A percentile compares a stretch with the other conserved stretches of the same genome.
These are phyloP conservation scores for Ochotona curzoniae DNA, from an alignment of 2,113 vertebrate genomes.

Conservation along the genomic window DNA sequence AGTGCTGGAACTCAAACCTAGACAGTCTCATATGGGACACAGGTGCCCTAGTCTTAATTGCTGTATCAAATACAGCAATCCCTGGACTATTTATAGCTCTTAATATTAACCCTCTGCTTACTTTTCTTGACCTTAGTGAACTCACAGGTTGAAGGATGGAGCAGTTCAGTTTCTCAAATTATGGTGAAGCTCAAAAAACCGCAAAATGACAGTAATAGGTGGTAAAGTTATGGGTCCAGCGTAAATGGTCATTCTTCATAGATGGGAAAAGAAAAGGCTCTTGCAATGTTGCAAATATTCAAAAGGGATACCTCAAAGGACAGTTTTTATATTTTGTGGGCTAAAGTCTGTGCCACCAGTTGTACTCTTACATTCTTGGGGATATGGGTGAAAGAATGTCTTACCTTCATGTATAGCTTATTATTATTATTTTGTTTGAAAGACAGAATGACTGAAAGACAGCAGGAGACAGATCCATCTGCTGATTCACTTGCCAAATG, in stretches of 20 bases:
- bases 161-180: slow-evolving; percentile 36
- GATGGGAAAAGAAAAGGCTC: background rate
- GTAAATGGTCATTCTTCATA: background rate
- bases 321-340: background rate
- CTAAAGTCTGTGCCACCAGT: background rate
- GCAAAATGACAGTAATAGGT: background rate
- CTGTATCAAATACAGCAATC: background rate
- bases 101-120: slow-evolving; percentile 46
- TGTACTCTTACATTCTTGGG: background rate
- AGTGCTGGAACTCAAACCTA: too few species aligned
- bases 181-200: slow-evolving; percentile 39
- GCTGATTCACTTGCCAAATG: too few species aligned
- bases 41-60: too few species aligned
- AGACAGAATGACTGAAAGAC: too few species aligned
- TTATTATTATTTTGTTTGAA: too few species aligned
- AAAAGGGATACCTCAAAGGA: background rate
- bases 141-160: slow-evolving; percentile 19
- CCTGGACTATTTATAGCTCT: slow-evolving; percentile 36
- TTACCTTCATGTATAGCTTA: background rate
- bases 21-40: too few species aligned
- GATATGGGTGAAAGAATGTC: slow-evolving; percentile 35
- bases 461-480: too few species aligned
- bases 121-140: slow-evolving; percentile 58
- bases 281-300: background rate
- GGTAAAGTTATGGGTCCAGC: background rate